phyloP scores from a whole-genome alignment of 2,113 vertebrate species.

The Tyrannus savana region DNA sequence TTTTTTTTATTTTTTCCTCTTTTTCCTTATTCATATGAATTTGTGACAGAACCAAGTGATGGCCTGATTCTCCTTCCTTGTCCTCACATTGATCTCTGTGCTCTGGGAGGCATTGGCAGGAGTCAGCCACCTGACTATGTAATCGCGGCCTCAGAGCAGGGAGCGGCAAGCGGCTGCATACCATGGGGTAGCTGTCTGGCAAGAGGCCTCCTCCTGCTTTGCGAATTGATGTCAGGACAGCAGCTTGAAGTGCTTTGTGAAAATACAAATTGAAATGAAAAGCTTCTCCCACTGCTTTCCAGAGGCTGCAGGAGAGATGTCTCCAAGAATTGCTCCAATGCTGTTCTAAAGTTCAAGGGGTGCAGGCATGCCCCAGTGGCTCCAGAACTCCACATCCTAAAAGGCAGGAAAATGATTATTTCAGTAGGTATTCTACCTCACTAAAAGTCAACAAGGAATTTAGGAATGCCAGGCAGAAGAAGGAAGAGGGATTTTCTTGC shows the following conservation, averaged over 20 bases:
- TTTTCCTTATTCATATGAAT: background rate
- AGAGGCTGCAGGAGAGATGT: background rate
- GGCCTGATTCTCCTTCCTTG: background rate
- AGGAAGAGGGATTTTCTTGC: background rate
- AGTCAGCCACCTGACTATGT: background rate
- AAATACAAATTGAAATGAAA: conserved; percentile 1
- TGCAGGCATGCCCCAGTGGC: background rate
- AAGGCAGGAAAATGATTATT: background rate
- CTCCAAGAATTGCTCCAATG: background rate
- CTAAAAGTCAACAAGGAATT: background rate
- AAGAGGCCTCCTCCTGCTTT: conserved; percentile 65
- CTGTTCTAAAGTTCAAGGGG: background rate
- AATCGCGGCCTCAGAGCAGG: conserved; percentile 33
- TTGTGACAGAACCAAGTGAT: background rate
- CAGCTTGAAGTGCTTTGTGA: conserved; percentile 14
- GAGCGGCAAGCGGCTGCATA: conserved; percentile 63
- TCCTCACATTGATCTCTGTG: accelerated
- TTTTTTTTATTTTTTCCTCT: accelerated
- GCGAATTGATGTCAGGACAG: conserved; percentile 72
- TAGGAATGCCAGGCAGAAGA: background rate
- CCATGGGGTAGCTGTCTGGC: conserved; percentile 62
- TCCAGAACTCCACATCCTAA: background rate
- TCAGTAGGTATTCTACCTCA: background rate
- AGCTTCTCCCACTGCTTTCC: conserved; percentile 24
- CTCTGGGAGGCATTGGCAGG: background rate